These are phyloP conservation scores for Chrysolina americana DNA, from an alignment of 2,888 invertebrate genomes.

Conservation along the genomic window DNA sequence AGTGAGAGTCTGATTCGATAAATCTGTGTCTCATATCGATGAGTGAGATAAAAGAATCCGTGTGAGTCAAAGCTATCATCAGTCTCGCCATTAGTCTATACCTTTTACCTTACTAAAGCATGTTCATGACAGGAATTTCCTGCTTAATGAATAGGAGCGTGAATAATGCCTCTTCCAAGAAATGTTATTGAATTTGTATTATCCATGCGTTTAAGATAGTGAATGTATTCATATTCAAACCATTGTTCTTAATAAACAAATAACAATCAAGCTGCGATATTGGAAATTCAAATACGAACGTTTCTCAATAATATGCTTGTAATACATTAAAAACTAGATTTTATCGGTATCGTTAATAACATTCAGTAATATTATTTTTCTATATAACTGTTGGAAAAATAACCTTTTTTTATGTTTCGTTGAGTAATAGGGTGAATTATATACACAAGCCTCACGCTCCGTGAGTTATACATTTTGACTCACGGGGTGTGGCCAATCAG, in stretches of 20 bases:
- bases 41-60: neutral
- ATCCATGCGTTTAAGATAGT: neutral
- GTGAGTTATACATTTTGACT: too few species aligned
- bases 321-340: too few species aligned
- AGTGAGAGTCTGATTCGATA: too few species aligned
- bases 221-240: neutral
- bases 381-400: too few species aligned
- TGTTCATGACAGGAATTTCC: neutral
- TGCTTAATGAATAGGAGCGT: conserved; percentile 1
- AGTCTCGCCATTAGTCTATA: neutral
- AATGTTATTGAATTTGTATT: neutral
- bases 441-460: too few species aligned
- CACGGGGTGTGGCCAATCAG: too few species aligned
- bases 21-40: neutral
- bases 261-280: neutral
- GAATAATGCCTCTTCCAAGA: conserved; percentile 13
- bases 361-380: too few species aligned
- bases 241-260: neutral
- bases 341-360: too few species aligned
- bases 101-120: neutral
- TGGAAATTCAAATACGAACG: neutral
- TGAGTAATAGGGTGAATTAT: too few species aligned
- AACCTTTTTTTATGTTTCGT: too few species aligned
- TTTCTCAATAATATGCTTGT: neutral
- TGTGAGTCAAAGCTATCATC: neutral